These are phyloP conservation scores for Melangyna quadrimaculata DNA, from an alignment of 2,888 invertebrate species.

Conservation along the genomic window DNA sequence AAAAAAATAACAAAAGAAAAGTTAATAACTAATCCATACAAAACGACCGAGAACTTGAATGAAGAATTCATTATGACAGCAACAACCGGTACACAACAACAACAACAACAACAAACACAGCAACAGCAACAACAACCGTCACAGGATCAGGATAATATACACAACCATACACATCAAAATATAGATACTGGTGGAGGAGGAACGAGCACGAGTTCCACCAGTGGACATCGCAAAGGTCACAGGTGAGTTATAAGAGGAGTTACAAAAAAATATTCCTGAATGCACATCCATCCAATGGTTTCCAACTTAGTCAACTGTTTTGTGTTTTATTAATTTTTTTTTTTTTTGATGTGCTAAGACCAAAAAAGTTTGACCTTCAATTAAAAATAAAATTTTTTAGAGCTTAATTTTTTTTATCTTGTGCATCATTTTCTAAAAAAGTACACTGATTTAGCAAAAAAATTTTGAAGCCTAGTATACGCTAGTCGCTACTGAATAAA, in stretches of 20 bases:
- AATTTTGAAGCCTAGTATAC: too few relatives aligned
- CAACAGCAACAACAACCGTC: constrained; percentile 65
- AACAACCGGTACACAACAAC: constrained; percentile 67
- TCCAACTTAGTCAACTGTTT: background rate
- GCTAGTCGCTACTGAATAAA: too few relatives aligned
- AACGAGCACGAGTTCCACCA: constrained; percentile 74
- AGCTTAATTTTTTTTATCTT: background rate
- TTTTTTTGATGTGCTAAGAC: background rate
- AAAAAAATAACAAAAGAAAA: background rate
- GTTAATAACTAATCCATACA: constrained; percentile 6
- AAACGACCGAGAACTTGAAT: constrained; percentile 71
- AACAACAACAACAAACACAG: constrained; percentile 49
- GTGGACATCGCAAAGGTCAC: constrained; percentile 86
- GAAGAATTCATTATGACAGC: constrained; percentile 76
- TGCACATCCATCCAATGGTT: constrained; percentile 81
- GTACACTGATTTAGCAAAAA: too few relatives aligned
- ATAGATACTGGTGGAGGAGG: constrained; percentile 74
- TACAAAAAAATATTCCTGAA: constrained; percentile 24
- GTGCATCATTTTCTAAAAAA: too few relatives aligned
- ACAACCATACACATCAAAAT: constrained; percentile 57
- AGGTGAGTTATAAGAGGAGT: constrained; percentile 80
- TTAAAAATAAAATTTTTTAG: too few relatives aligned
- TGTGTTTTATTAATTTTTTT: background rate
- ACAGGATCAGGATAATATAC: constrained; percentile 66
- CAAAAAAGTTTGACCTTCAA: too few relatives aligned